Conservation (phyloP, 2,888 invertebrate genomes). For the Allolobophora icterica region DNA sequence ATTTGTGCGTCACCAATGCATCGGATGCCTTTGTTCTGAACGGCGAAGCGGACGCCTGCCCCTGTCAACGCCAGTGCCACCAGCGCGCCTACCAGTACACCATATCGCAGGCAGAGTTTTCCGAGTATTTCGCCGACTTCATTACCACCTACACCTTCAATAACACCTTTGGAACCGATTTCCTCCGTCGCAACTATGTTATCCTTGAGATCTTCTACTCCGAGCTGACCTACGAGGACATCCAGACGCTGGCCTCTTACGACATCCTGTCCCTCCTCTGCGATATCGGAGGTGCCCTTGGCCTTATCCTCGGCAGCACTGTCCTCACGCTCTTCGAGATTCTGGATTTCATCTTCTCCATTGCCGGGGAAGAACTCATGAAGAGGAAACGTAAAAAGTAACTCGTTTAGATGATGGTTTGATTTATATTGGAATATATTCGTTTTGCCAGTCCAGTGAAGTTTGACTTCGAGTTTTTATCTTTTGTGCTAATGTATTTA, state of each 20-base stretch:
- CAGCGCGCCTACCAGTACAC: constrained; percentile 28
- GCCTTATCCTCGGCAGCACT: constrained; percentile 33
- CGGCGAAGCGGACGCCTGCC: not conserved
- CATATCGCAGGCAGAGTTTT: constrained; percentile 12
- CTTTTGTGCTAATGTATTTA: not conserved
- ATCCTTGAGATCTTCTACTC: constrained; percentile 25
- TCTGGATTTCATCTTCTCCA: constrained; percentile 18
- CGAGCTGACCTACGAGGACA: constrained; percentile 26
- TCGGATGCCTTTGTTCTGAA: not conserved
- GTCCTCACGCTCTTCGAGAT: constrained; percentile 35
- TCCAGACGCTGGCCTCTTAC: constrained; percentile 25
- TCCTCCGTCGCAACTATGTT: not conserved
- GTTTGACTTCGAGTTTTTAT: not conserved
- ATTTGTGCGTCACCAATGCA: constrained; percentile 1
- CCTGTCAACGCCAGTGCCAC: constrained; percentile 18
- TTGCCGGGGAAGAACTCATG: not conserved
- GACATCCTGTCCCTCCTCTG: constrained; percentile 34
- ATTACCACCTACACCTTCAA: constrained; percentile 20
- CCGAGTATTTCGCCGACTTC: constrained; percentile 24
- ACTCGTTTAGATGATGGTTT: not conserved
- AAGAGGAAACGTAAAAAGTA: not conserved
- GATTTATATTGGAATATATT: not conserved
- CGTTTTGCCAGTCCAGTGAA: not conserved
- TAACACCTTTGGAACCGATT: not conserved
- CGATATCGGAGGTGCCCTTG: constrained; percentile 37